Conservation (phyloP, 2,888 invertebrate species). For the Creontiades dilutus region DNA sequence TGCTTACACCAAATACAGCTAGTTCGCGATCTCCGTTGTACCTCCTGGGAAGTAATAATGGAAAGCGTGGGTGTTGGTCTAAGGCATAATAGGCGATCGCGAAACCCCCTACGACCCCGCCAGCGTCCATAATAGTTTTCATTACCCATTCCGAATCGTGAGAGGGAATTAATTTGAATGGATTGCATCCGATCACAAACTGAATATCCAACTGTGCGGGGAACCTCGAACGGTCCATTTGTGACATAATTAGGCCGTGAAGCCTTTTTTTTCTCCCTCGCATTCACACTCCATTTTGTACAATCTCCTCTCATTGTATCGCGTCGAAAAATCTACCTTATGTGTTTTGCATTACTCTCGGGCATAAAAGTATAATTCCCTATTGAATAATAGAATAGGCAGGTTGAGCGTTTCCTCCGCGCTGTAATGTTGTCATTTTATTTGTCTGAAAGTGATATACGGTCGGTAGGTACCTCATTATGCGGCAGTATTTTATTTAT, state of each 20-base stretch:
- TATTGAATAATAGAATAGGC: conserved; percentile 51
- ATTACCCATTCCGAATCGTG: conserved; percentile 60
- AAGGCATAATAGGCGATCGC: conserved; percentile 36
- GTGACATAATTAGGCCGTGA: conserved; percentile 53
- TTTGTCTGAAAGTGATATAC: not conserved
- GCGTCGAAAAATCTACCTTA: conserved; percentile 43
- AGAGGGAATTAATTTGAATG: conserved; percentile 48
- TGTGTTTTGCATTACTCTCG: conserved; percentile 26
- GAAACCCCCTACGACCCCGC: not conserved
- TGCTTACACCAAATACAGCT: conserved; percentile 12
- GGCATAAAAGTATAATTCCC: not conserved
- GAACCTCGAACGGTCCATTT: conserved; percentile 54
- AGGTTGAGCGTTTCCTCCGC: conserved; percentile 46
- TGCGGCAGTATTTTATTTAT: not conserved
- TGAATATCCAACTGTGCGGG: conserved; percentile 52
- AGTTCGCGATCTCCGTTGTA: not conserved
- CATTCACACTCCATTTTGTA: conserved; percentile 37
- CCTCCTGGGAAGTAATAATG: conserved; percentile 27
- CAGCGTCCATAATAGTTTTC: conserved; percentile 38
- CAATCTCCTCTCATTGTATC: conserved; percentile 14
- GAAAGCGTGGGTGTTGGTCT: conserved; percentile 36
- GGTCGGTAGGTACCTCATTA: not conserved
- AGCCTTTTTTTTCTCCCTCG: conserved; percentile 8
- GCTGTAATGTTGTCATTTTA: conserved; percentile 32
- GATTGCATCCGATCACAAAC: conserved; percentile 48